These are phyloP conservation scores for Salpingus planirostris DNA, from an alignment of 2,888 invertebrate genomes.

Conservation along the genomic window DNA sequence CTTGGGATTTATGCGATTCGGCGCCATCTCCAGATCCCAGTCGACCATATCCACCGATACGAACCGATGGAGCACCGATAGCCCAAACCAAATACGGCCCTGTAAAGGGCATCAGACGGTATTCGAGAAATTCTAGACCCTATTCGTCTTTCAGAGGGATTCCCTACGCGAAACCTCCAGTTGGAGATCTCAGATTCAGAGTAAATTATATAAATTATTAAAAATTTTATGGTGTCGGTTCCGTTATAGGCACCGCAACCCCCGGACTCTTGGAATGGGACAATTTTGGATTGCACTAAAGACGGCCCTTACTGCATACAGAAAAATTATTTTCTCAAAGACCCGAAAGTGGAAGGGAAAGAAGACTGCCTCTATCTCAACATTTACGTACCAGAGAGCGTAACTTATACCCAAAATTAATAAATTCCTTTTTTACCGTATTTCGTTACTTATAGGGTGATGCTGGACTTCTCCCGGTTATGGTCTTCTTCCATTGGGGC, in stretches of 20 bases:
- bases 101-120: background rate
- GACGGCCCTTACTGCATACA: constrained; percentile 41
- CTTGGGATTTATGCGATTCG: too few relatives aligned
- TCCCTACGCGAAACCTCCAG: constrained; percentile 1
- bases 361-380: constrained; percentile 47
- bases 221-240: too few relatives aligned
- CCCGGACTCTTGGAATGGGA: constrained; percentile 25
- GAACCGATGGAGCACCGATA: too few relatives aligned
- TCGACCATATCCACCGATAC: too few relatives aligned
- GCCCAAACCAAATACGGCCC: too few relatives aligned
- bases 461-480: constrained; percentile 37
- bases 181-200: background rate
- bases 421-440: too few relatives aligned
- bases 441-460: too few relatives aligned
- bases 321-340: constrained; percentile 33
- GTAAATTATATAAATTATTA: background rate
- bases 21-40: too few relatives aligned
- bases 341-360: constrained; percentile 32
- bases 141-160: background rate
- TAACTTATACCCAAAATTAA: too few relatives aligned
- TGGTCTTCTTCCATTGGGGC: constrained; percentile 48
- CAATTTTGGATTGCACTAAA: constrained; percentile 27
- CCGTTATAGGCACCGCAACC: constrained; percentile 23
- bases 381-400: constrained; percentile 39
- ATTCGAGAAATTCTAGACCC: background rate